Evolutionary conservation across 2,113 vertebrate genomes (phyloP).

Genomic region (Stictonetta naevosa): DNA sequence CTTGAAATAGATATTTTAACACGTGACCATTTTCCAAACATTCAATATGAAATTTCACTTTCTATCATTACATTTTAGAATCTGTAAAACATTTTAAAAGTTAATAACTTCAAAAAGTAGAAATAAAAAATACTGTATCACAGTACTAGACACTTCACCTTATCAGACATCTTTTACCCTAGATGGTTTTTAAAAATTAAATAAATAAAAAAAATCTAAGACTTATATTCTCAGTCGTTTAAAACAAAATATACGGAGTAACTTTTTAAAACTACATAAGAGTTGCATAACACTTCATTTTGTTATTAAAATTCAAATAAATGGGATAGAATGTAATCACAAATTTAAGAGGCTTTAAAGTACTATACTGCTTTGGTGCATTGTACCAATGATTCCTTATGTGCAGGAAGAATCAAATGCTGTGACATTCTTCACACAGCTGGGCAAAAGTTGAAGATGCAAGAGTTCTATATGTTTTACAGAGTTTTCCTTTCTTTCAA

Average conservation of each 20-base stretch:
- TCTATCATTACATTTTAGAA: slow-evolving; percentile 43
- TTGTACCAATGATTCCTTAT: slow-evolving; percentile 19
- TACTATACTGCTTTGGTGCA: slow-evolving; percentile 18
- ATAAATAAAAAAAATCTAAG: not conserved
- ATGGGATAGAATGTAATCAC: not conserved
- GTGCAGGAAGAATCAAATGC: not conserved
- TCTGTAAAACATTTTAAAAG: slow-evolving; percentile 47
- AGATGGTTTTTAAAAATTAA: not conserved
- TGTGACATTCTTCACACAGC: not conserved
- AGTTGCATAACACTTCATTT: not conserved
- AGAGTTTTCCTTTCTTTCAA: not conserved
- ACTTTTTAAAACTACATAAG: not conserved
- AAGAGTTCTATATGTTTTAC: not conserved
- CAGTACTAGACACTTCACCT: not conserved
- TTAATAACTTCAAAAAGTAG: not conserved
- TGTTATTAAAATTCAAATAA: slow-evolving; percentile 28
- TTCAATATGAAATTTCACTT: slow-evolving; percentile 46
- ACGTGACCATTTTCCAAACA: slow-evolving; percentile 48
- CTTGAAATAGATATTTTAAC: slow-evolving; percentile 60
- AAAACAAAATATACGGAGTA: not conserved
- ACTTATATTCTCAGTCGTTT: not conserved
- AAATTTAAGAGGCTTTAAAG: slow-evolving; percentile 16
- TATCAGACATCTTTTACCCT: not conserved
- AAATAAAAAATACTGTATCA: slow-evolving; percentile 30
- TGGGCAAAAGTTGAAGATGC: not conserved